These are phyloP conservation scores for Steinernema hermaphroditum DNA, from an alignment of 2,888 invertebrate species.

Conservation along the genomic window DNA sequence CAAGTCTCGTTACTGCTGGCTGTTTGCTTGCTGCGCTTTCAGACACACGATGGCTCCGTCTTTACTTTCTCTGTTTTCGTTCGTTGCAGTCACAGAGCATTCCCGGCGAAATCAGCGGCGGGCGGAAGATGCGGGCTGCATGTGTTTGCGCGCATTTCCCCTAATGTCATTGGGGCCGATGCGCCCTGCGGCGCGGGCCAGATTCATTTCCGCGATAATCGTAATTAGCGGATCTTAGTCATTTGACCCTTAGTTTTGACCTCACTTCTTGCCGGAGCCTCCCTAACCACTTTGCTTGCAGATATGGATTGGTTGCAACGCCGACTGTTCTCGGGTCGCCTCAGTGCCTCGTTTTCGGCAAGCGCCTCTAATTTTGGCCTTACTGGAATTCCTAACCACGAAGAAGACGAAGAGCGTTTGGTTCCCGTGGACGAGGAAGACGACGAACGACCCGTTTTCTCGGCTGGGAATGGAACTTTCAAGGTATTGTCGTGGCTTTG, in stretches of 20 bases:
- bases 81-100: not conserved
- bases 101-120: conserved; percentile 3
- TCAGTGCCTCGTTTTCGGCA: conserved; percentile 13
- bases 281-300: not conserved
- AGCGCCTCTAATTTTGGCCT: conserved; percentile 7
- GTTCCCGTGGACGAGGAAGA: conserved; percentile 11
- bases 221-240: not conserved
- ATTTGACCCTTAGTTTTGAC: not conserved
- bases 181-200: not conserved
- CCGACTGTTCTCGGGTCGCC: conserved; percentile 16
- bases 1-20: conserved; percentile 16
- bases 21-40: conserved; percentile 10
- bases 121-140: not conserved
- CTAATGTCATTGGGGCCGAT: not conserved
- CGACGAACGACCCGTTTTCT: conserved; percentile 8
- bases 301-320: conserved; percentile 25
- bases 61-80: conserved; percentile 16
- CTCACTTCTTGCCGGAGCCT: not conserved
- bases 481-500: not conserved
- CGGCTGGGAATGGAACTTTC: not conserved
- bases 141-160: not conserved
- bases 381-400: conserved; percentile 21
- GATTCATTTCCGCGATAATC: conserved; percentile 13
- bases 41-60: not conserved
- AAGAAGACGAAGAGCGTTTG: conserved; percentile 10